Percentiles rank a stretch among this genome's conserved stretches.
phyloP scores from a whole-genome alignment of 2,888 invertebrate species.

The Herminia tarsipennalis region DNA sequence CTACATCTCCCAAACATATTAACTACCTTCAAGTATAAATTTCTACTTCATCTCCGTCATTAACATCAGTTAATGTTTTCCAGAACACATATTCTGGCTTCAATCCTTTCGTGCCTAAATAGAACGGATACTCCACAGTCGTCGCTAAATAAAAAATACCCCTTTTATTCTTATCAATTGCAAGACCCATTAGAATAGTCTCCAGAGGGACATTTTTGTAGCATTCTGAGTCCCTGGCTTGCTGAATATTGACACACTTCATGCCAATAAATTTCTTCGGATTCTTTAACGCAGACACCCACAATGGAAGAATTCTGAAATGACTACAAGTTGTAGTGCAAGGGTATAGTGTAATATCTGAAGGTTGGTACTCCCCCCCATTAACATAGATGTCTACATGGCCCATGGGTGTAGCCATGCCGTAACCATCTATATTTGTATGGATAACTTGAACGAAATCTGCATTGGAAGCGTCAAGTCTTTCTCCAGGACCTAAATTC shows the following conservation, averaged over 20 bases:
- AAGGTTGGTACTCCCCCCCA: conserved; percentile 77
- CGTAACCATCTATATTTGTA: conserved; percentile 78
- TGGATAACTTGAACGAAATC: conserved; percentile 77
- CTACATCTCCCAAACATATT: too few species aligned
- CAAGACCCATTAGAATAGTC: conserved; percentile 64
- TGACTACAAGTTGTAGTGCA: conserved; percentile 76
- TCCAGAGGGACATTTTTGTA: conserved; percentile 58
- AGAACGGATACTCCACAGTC: conserved; percentile 65
- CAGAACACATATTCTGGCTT: conserved; percentile 65
- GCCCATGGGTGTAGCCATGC: conserved; percentile 76
- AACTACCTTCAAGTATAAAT: conserved; percentile 60
- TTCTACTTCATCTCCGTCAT: conserved; percentile 64
- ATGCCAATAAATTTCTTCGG: conserved; percentile 69
- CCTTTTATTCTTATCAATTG: conserved; percentile 54
- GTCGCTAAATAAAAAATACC: conserved; percentile 76
- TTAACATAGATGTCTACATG: conserved; percentile 78
- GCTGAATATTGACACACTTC: conserved; percentile 68
- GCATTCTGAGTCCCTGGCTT: conserved; percentile 69
- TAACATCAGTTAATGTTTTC: conserved; percentile 64
- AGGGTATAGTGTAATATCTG: conserved; percentile 65
- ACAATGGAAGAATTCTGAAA: conserved; percentile 65
- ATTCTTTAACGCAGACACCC: conserved; percentile 66
- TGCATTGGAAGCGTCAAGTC: conserved; percentile 67
- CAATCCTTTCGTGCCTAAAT: conserved; percentile 68
- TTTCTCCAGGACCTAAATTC: conserved; percentile 53